A percentile compares a stretch with the other conserved stretches of the same genome.
phyloP scores from a whole-genome alignment of 1,140 invertebrate genomes.

The Drosophila pectinifera region DNA sequence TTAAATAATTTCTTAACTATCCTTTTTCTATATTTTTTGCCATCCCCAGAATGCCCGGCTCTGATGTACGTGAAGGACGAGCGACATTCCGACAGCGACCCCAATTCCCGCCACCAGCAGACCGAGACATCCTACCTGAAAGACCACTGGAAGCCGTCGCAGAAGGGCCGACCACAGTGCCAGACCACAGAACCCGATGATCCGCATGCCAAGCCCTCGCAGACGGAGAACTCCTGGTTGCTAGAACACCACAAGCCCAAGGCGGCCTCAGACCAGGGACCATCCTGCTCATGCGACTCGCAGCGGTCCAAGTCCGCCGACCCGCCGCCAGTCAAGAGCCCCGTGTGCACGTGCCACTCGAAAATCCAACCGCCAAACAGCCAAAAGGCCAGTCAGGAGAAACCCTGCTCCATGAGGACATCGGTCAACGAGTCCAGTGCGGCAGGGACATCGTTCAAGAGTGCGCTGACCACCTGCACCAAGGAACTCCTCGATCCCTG shows the following conservation, averaged over 20 bases:
- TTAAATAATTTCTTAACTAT: background rate
- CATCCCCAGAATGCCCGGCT: constrained; percentile 59
- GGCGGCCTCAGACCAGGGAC: background rate
- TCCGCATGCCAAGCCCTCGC: constrained; percentile 33
- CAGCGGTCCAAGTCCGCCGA: constrained; percentile 27
- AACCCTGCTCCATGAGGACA: background rate
- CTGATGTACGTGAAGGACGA: constrained; percentile 67
- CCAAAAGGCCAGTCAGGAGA: background rate
- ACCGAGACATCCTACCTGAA: constrained; percentile 56
- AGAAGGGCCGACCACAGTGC: too few relatives aligned
- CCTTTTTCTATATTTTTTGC: constrained; percentile 2
- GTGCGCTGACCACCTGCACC: background rate
- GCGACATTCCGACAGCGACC: constrained; percentile 34
- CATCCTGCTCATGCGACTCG: background rate
- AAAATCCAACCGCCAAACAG: background rate
- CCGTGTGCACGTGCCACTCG: background rate
- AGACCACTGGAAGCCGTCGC: constrained; percentile 11
- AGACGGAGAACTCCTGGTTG: constrained; percentile 52
- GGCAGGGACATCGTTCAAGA: background rate
- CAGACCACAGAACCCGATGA: background rate
- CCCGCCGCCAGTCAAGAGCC: constrained; percentile 12
- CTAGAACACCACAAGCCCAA: constrained; percentile 2
- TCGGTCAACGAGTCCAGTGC: background rate
- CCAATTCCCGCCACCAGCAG: constrained; percentile 43
- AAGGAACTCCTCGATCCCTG: constrained; percentile 1